phyloP scores from a whole-genome alignment of 1,140 invertebrate species.

The Ceratosolen solmsi region DNA sequence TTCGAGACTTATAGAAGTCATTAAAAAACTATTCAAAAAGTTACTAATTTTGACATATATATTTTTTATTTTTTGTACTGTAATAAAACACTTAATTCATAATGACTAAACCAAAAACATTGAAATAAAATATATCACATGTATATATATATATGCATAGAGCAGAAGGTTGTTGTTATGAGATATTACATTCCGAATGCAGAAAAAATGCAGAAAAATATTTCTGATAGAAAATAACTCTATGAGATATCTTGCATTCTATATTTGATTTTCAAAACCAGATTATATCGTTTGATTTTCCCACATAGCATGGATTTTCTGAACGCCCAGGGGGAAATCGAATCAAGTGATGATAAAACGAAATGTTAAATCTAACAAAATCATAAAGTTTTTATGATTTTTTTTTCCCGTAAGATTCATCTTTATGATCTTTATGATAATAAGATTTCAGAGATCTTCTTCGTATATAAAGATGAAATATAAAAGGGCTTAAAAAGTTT shows the following conservation, averaged over 20 bases:
- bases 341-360: conserved; percentile 48
- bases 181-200: background rate
- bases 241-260: conserved; percentile 2
- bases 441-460: conserved; percentile 29
- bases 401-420: conserved; percentile 26
- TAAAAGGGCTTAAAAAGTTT: conserved; percentile 13
- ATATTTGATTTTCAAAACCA: conserved; percentile 56
- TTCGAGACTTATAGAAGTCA: too few species aligned
- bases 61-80: too few species aligned
- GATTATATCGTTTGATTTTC: conserved; percentile 56
- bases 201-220: background rate
- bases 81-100: too few species aligned
- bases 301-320: conserved; percentile 15
- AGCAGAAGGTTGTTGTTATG: too few species aligned
- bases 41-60: too few species aligned
- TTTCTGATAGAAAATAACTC: background rate
- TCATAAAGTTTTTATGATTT: conserved; percentile 42
- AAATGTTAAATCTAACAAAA: conserved; percentile 39
- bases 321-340: conserved; percentile 43
- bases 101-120: too few species aligned
- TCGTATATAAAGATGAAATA: background rate
- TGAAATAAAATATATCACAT: too few species aligned
- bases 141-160: too few species aligned
- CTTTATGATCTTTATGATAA: conserved; percentile 42
- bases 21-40: too few species aligned